These are phyloP conservation scores for Liolophura sinensis DNA, from an alignment of 1,140 invertebrate species.

Conservation along the genomic window DNA sequence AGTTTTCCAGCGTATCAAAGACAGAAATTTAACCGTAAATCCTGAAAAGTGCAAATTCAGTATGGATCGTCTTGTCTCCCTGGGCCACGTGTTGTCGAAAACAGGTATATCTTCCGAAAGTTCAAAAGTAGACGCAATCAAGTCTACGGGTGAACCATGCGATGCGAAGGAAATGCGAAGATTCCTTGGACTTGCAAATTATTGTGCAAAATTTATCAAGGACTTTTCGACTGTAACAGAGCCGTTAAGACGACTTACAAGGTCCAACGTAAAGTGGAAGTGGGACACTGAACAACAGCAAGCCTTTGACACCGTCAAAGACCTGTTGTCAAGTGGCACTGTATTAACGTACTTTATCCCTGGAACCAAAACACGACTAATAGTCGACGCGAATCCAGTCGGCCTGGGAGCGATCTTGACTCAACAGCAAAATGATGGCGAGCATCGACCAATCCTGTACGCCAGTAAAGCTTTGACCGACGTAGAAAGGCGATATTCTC, in stretches of 20 bases:
- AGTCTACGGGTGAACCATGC: slow-evolving; percentile 8
- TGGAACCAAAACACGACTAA: slow-evolving; percentile 11
- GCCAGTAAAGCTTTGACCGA: slow-evolving; percentile 47
- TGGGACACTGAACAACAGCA: slow-evolving; percentile 20
- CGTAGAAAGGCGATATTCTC: slow-evolving; percentile 52
- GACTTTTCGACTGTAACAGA: slow-evolving; percentile 22
- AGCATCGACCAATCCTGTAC: slow-evolving; percentile 39
- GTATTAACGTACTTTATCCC: slow-evolving; percentile 32
- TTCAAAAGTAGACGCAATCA: slow-evolving; percentile 51
- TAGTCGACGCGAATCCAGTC: slow-evolving; percentile 58
- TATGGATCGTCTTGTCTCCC: slow-evolving; percentile 18
- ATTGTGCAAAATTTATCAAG: slow-evolving; percentile 22
- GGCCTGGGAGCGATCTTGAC: slow-evolving; percentile 52
- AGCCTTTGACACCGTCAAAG: slow-evolving; percentile 25
- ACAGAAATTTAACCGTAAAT: slow-evolving; percentile 13
- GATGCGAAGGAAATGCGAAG: slow-evolving; percentile 23
- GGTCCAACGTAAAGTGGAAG: slow-evolving; percentile 17
- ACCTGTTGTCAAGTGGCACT: slow-evolving; percentile 9
- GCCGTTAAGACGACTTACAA: slow-evolving; percentile 26
- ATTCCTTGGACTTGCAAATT: slow-evolving; percentile 29
- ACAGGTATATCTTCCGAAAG: slow-evolving; percentile 23
- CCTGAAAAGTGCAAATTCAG: slow-evolving; percentile 24
- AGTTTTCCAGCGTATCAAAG: too few species aligned
- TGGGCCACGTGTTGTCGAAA: slow-evolving; percentile 20
- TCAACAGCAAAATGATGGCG: slow-evolving; percentile 12